Base-by-base conservation (phyloP, 1,140 invertebrate species). In the Metopolophium dirhodum region DNA sequence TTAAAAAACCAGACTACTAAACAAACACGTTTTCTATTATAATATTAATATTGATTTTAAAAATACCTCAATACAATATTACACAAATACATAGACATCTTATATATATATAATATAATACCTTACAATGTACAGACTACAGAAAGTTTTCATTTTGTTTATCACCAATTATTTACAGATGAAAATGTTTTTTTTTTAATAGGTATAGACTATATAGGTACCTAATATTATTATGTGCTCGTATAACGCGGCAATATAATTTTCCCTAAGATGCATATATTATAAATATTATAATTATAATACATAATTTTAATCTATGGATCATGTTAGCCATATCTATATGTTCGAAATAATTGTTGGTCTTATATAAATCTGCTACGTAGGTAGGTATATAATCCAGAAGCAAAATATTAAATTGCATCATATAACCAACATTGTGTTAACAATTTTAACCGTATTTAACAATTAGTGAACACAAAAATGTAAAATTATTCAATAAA, bases 1-100 rank as follows among this genome's bases (percentile, higher is more conserved):
- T 51, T 88, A 49, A 18, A 88, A 51, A 49, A 51, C 35, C 47
- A 88, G 86, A 49, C 86, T 2, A 88, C 86, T 88, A 51, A 88
- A 88, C 47, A 51, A 49, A 88, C 83, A 51, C 47, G 86, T 35
- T 88, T 26, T 41, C 3, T 54, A 7, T 86, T 14, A 77, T 77
- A 77, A 77, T 77, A 77, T n/a, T 77, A n/a, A 30, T 18, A 68
- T 68, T 68, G 4, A n/a, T 68, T 61, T 61, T 68, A 9, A 30
- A 11, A 68, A n/a, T 14, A 68, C 11, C 26, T 68, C 26, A 11
- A 68, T 68, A 68, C 26, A 68, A 18, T 30, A 54, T 54, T 54
- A 54, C 30, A 61, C 30, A 68, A 68, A 68, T 18, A 68, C 14
- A 18, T n/a, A 68, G 30, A 30, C 30, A 2, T 68, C 61, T 3